Percentiles rank a stretch among this genome's conserved stretches.
Evolutionary conservation across 2,113 vertebrate species (phyloP).

Genomic region (Collichthys lucidus): DNA sequence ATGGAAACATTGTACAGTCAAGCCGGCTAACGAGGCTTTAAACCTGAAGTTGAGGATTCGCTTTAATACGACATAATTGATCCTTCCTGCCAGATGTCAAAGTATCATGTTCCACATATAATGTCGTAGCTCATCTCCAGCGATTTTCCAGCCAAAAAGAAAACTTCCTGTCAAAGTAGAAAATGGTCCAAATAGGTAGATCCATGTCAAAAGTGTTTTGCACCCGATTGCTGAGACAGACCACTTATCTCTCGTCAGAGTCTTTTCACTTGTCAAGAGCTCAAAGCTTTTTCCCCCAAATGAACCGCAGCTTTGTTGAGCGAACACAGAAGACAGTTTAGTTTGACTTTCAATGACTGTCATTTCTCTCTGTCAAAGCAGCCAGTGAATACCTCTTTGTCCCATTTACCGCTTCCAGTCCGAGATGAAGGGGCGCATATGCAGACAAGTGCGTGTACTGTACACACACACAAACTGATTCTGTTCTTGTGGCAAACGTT

Average conservation of each 20-base stretch:
- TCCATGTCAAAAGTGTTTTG: conserved; percentile 48
- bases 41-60: background rate
- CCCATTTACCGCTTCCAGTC: background rate
- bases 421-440: background rate
- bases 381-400: conserved; percentile 57
- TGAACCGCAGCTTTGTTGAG: conserved; percentile 70
- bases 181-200: conserved; percentile 17
- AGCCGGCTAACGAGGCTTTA: background rate
- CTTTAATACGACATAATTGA: background rate
- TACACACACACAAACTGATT: background rate
- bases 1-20: conserved; percentile 3
- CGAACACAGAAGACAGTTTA: conserved; percentile 49
- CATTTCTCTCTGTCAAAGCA: conserved; percentile 64
- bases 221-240: conserved; percentile 36
- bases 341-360: conserved; percentile 59
- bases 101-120: background rate
- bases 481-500: background rate
- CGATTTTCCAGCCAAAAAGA: background rate
- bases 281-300: conserved; percentile 56
- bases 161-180: conserved; percentile 21
- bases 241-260: conserved; percentile 65
- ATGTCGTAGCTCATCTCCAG: background rate
- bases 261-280: conserved; percentile 55
- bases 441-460: background rate
- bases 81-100: background rate